These are phyloP conservation scores for Dasyurus viverrinus DNA, from an alignment of 2,113 vertebrate genomes.

Conservation along the genomic window DNA sequence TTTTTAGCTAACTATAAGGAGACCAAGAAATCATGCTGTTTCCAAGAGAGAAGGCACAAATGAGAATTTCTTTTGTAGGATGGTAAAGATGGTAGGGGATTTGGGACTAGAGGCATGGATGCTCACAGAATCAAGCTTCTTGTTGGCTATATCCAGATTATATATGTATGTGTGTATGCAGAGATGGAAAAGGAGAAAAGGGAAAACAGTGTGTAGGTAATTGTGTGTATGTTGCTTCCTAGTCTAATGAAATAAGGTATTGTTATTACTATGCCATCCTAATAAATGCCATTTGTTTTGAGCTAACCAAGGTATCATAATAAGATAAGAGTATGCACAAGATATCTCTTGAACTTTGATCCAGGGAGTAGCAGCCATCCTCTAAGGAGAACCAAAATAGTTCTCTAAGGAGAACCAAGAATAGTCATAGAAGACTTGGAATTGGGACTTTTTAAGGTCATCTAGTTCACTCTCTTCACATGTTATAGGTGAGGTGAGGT, in stretches of 20 bases:
- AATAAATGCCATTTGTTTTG: not conserved
- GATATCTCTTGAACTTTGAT: not conserved
- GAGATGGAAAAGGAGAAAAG: not conserved
- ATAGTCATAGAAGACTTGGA: not conserved
- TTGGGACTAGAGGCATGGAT: not conserved
- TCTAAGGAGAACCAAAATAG: no score
- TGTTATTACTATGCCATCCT: not conserved
- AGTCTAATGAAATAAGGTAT: not conserved
- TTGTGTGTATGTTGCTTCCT: not conserved
- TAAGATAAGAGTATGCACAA: not conserved
- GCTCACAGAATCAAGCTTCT: not conserved
- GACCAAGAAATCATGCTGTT: not conserved
- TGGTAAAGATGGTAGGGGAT: not conserved
- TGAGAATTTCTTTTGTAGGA: not conserved
- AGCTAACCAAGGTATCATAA: not conserved
- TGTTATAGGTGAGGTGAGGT: not conserved
- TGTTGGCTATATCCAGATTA: not conserved
- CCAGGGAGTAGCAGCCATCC: not conserved
- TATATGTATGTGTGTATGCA: not conserved
- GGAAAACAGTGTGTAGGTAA: not conserved
- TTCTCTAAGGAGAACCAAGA: no score
- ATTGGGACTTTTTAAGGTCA: not conserved
- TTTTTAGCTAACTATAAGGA: not conserved
- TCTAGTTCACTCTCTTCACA: not conserved
- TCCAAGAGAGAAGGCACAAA: not conserved